Evolutionary conservation across 2,113 vertebrate species (phyloP), one percentile per base, ranked within the genome.

Genomic region (Nesogale talazaci): DNA sequence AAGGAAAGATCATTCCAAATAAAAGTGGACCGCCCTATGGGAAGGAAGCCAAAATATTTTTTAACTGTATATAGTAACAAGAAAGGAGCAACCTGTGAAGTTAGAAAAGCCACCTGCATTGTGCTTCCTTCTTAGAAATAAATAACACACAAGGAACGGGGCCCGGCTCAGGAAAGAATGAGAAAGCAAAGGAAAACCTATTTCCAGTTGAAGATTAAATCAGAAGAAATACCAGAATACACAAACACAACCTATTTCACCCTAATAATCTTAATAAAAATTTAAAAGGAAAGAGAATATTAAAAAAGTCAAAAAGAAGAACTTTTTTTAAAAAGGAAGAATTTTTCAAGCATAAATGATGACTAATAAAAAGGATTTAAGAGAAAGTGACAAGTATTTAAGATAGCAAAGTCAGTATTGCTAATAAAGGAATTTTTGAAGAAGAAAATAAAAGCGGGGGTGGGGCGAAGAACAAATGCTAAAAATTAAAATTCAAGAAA

Each of bases 141-240:
- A 52, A 16, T 70, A 70, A 34, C 15, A 3, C 16, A 70, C 76
- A 20, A n/a, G n/a, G n/a, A n/a, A n/a, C n/a, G 46, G 22, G 36
- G 29, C 69, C 9, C 38, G 56, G 15, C 61, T 77, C n/a, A 38
- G 46, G 16, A 23, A 75, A 85, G 75, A 89, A 69, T 92, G 80
- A 85, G 56, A 80, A 61, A 89, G 31, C 1, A 27, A 29, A 87
- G 11, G 72, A 85, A 93, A 85, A 86, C 81, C n/a, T 63, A 75
- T 86, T 95, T 92, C 46, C 80, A n/a, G 76, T 59, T 56, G 34
- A 77, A 83, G 70, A 61, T 57, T 86, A 81, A 86, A 74, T 17
- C 34, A 56, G 38, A 87, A 69, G 75, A 46, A 81, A 83, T 38
- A 82, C 23, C 80, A 42, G n/a, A 89, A 31, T 70, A n/a, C 77